phyloP scores from a whole-genome alignment of 2,113 vertebrate genomes.

The Neotoma lepida region DNA sequence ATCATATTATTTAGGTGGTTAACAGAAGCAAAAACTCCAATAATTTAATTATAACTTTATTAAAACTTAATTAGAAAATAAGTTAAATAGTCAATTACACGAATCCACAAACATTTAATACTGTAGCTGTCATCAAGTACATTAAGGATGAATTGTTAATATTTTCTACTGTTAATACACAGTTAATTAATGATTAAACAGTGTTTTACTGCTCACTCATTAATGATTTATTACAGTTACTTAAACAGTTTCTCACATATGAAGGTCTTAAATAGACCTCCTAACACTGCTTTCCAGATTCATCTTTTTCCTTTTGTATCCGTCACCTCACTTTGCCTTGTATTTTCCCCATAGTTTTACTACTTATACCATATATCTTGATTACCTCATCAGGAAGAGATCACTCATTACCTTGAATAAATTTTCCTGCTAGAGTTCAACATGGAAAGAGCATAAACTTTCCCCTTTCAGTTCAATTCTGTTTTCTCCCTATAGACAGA shows the following conservation, averaged over 20 bases:
- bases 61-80: conserved; percentile 89
- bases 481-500: background rate
- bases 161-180: conserved; percentile 86
- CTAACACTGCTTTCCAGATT: conserved; percentile 42
- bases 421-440: background rate
- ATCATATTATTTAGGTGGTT: conserved; percentile 79
- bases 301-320: conserved; percentile 38
- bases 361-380: conserved; percentile 8
- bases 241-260: conserved; percentile 75
- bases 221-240: conserved; percentile 87
- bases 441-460: background rate
- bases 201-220: conserved; percentile 86
- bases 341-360: conserved; percentile 30
- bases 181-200: conserved; percentile 90
- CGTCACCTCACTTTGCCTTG: conserved; percentile 46
- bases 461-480: background rate
- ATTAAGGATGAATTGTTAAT: conserved; percentile 86
- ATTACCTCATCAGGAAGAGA: background rate
- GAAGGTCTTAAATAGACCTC: conserved; percentile 67
- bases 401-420: background rate
- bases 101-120: conserved; percentile 85
- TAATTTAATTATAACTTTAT: conserved; percentile 86
- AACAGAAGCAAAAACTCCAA: conserved; percentile 84
- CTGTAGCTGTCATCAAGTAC: conserved; percentile 83
- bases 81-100: conserved; percentile 85